Evolutionary conservation across 2,888 invertebrate species (phyloP).

Genomic region (Nephrotoma flavescens): DNA sequence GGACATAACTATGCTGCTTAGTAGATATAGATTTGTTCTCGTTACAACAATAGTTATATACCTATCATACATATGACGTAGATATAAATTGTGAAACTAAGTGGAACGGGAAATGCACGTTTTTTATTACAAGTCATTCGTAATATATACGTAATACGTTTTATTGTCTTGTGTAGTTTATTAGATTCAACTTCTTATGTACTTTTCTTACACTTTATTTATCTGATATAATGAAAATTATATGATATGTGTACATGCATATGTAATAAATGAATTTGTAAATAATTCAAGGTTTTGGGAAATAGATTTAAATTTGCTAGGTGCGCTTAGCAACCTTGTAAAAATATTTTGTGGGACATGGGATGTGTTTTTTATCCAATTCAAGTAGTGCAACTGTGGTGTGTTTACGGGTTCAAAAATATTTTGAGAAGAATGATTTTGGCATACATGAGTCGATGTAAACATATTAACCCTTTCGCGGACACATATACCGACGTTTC

Average conservation of each 20-base stretch:
- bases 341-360: not conserved
- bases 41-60: not conserved
- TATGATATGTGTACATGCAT: not conserved
- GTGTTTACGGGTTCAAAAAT: no score
- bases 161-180: not conserved
- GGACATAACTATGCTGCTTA: not conserved
- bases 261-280: not conserved
- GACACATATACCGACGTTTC: no score
- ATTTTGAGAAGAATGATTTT: no score
- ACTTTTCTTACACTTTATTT: not conserved
- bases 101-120: not conserved
- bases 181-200: not conserved
- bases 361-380: not conserved
- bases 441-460: no score
- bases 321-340: not conserved
- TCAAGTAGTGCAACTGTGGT: no score
- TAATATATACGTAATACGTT: not conserved
- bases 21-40: not conserved
- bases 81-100: not conserved
- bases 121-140: not conserved
- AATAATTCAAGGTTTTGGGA: not conserved
- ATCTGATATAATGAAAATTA: not conserved
- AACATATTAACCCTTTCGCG: no score
- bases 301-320: not conserved
- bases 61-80: no score